A percentile compares a stretch with the other conserved stretches of the same genome.
Evolutionary conservation across 1,140 invertebrate genomes (phyloP).

Genomic region (Drosophila parabipectinata): DNA sequence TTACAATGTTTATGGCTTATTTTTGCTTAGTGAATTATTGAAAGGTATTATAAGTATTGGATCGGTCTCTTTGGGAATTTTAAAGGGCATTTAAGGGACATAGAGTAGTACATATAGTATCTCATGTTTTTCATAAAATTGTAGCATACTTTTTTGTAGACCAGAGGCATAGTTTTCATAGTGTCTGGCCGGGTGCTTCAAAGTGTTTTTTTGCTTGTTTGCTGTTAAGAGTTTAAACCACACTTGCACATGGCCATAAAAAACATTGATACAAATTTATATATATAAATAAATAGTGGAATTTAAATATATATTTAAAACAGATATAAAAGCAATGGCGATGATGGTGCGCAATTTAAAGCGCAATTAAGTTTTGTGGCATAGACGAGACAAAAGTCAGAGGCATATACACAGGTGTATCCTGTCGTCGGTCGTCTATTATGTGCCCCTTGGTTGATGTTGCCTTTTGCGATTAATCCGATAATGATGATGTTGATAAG

Average conservation of each 20-base stretch:
- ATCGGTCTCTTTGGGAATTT: too few species aligned
- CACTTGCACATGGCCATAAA: not conserved
- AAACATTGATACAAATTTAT: not conserved
- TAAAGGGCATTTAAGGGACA: too few species aligned
- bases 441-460: too few species aligned
- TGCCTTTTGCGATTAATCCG: conserved; percentile 41
- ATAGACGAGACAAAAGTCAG: conserved; percentile 47
- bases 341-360: too few species aligned
- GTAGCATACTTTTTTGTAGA: not conserved
- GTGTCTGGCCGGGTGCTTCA: conserved; percentile 3
- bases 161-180: conserved; percentile 31
- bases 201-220: conserved; percentile 38
- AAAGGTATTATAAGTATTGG: too few species aligned
- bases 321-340: too few species aligned
- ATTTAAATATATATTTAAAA: too few species aligned
- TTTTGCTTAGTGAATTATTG: too few species aligned
- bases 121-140: not conserved
- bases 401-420: conserved; percentile 6
- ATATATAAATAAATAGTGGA: too few species aligned
- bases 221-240: conserved; percentile 8
- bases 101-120: too few species aligned
- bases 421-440: too few species aligned
- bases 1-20: not conserved
- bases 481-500: conserved; percentile 53
- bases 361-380: conserved; percentile 56